Percentiles rank a stretch among this genome's conserved stretches.
Conservation (phyloP, 1,140 invertebrate species). For the Scylla paramamosain region DNA sequence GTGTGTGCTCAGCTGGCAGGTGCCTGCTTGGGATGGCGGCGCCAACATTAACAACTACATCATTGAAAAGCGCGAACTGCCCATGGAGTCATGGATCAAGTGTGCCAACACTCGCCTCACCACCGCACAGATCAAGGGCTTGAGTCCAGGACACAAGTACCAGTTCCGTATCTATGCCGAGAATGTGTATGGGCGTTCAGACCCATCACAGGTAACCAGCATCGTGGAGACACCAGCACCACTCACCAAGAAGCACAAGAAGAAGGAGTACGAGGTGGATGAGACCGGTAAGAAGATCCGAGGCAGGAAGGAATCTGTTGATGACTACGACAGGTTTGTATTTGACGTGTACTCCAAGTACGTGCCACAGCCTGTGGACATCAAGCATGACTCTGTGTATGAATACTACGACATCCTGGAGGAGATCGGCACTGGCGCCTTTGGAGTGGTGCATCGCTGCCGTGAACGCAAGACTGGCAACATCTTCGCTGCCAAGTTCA, state of each 20-base stretch:
- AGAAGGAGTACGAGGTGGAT: conserved; percentile 92
- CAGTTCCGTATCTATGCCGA: conserved; percentile 98
- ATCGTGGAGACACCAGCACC: conserved; percentile 87
- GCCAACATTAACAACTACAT: conserved; percentile 96
- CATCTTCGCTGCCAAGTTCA: conserved; percentile 99
- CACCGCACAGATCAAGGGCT: conserved; percentile 92
- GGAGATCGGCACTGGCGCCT: conserved; percentile 99
- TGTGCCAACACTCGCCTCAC: conserved; percentile 95
- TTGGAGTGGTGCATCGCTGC: conserved; percentile 98
- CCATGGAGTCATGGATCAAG: conserved; percentile 96
- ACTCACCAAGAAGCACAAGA: conserved; percentile 87
- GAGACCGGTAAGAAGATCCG: conserved; percentile 95
- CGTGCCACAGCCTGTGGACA: conserved; percentile 97
- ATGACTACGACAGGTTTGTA: conserved; percentile 98
- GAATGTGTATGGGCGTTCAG: conserved; percentile 97
- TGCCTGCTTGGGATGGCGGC: conserved; percentile 96
- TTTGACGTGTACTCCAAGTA: conserved; percentile 99
- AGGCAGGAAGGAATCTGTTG: conserved; percentile 92
- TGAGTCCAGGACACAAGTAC: conserved; percentile 95
- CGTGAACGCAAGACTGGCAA: conserved; percentile 97
- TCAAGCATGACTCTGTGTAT: conserved; percentile 94
- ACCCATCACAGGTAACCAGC: conserved; percentile 90
- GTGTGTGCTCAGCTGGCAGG: conserved; percentile 93
- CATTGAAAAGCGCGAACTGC: conserved; percentile 96
- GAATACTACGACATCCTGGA: conserved; percentile 99